phyloP scores from a whole-genome alignment of 2,113 vertebrate genomes.

The Xyliphius kryptos region DNA sequence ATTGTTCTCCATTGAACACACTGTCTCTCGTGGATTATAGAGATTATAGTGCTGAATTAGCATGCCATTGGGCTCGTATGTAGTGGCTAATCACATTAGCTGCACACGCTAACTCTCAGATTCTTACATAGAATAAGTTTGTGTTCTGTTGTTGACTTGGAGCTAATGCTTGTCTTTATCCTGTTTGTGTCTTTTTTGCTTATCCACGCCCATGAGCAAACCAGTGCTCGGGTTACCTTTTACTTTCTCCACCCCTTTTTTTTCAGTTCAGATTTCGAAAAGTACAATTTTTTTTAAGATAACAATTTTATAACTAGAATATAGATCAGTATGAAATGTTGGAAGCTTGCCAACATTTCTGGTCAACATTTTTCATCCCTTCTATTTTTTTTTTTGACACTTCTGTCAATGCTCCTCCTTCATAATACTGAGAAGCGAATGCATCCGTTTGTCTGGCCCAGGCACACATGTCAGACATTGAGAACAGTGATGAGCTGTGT shows the following conservation, averaged over 20 bases:
- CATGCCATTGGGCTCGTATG: not conserved
- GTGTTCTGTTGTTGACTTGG: too few relatives aligned
- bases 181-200: not conserved
- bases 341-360: not conserved
- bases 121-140: not conserved
- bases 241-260: not conserved
- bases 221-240: not conserved
- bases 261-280: not conserved
- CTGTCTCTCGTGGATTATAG: not conserved
- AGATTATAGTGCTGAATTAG: slow-evolving; percentile 19
- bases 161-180: not conserved
- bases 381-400: not conserved
- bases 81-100: slow-evolving; percentile 6
- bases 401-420: not conserved
- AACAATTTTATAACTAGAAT: not conserved
- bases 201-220: not conserved
- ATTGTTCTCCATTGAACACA: not conserved
- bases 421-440: not conserved
- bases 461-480: not conserved
- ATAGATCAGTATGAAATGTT: too few relatives aligned
- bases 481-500: not conserved
- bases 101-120: not conserved
- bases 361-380: not conserved
- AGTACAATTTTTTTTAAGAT: not conserved
- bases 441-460: not conserved